Base-by-base conservation (phyloP, 2,113 vertebrate genomes). In the Dasyurus viverrinus region DNA sequence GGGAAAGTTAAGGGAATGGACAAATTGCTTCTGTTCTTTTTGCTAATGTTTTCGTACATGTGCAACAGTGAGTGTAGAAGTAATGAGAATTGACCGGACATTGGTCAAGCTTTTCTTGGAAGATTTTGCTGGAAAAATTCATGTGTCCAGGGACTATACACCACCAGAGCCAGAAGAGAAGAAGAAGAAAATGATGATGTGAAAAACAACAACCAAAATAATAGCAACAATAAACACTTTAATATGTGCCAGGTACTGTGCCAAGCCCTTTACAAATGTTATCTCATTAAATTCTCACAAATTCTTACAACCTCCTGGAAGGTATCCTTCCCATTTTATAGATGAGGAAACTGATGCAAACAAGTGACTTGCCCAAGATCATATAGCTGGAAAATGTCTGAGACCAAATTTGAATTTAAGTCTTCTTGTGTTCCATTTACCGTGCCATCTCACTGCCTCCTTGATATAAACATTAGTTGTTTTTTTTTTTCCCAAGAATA, bases 81-180 rank as follows among this genome's bases (percentile, higher is more conserved):
- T 76, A 36, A n/a, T 16, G 68, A n/a, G 68, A 84, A 42, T 42
- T 42, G 68, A 42, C 68, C 7, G 19, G 68, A 84, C n/a, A 23
- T 42, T 84, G 42, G 68, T 42, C 36, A 84, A 84, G 36, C n/a
- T 84, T 84, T 84, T 84, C 68, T 84, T 84, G 68, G 68, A 84
- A 84, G n/a, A n/a, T n/a, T 84, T 84, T 84, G n/a, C 68, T 84
- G 68, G 68, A 84, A 84, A n/a, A 84, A 84, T 84, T 42, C 68
- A 42, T 52, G n/a, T 22, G 16, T 23, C n/a, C 16, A 84, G n/a
- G n/a, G n/a, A 84, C 16, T 22, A n/a, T 42, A 84, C 68, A 42
- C 42, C 36, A 42, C 19, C 36, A 84, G 16, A 84, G n/a, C n/a
- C 19, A 84, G 68, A 84, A 23, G 68, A 84, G n/a, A 84, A 54